Conservation (phyloP, 2,797 vertebrate species). For the Petrocephalus sullivani region DNA sequence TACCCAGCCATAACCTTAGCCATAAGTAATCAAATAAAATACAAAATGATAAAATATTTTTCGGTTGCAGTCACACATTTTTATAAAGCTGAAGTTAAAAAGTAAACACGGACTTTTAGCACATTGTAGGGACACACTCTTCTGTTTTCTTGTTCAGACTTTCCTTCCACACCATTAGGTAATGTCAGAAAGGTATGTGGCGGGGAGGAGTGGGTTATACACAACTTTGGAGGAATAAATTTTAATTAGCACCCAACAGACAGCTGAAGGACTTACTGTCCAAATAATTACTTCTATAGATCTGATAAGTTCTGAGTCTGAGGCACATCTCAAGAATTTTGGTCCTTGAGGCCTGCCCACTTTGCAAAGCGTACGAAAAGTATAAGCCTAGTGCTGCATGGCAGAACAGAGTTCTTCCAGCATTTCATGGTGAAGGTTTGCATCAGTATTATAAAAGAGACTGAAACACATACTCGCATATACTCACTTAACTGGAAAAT, state of each 20-base stretch:
- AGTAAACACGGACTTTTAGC: too few relatives aligned
- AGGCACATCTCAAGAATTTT: background rate
- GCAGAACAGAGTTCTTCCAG: background rate
- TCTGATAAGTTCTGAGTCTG: background rate
- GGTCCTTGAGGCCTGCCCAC: background rate
- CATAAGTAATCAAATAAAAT: too few relatives aligned
- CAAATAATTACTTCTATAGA: conserved; percentile 6
- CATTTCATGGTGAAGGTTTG: background rate
- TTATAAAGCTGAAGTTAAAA: too few relatives aligned
- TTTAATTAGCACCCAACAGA: background rate
- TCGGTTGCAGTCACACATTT: too few relatives aligned
- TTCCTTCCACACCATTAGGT: background rate
- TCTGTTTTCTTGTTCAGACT: background rate
- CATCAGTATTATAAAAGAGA: background rate
- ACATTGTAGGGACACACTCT: background rate
- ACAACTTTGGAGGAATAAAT: background rate
- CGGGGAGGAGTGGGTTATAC: background rate
- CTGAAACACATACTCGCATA: background rate
- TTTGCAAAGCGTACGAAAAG: background rate
- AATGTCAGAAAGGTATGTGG: background rate
- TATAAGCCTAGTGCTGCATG: background rate
- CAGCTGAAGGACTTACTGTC: background rate
- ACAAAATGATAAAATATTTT: too few relatives aligned
- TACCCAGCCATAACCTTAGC: too few relatives aligned
- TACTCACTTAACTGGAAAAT: conserved; percentile 3